Percentiles rank a stretch among this genome's conserved stretches.
These are phyloP conservation scores for Spea bombifrons DNA, from an alignment of 2,113 vertebrate species.

Conservation along the genomic window DNA sequence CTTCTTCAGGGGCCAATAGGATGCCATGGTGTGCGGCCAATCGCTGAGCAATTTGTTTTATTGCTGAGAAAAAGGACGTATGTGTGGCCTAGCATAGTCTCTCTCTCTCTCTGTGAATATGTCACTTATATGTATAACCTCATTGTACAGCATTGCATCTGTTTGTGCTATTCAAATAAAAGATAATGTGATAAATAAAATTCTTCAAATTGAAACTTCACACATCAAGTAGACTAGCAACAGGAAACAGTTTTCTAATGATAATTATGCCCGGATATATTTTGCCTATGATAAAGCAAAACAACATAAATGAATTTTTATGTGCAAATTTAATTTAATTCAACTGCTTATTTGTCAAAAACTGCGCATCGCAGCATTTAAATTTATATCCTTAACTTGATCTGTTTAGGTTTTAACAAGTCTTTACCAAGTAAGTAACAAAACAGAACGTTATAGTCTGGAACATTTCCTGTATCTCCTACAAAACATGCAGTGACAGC, in stretches of 20 bases:
- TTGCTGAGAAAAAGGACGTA: no score
- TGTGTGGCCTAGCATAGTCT: no score
- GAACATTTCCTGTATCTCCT: conserved; percentile 65
- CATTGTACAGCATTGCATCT: no score
- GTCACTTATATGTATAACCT: no score
- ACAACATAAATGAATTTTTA: background rate
- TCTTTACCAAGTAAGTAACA: conserved; percentile 67
- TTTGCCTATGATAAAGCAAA: background rate
- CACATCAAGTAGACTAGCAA: background rate
- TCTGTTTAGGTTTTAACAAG: conserved; percentile 45
- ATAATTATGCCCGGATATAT: background rate
- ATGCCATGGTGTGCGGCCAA: no score
- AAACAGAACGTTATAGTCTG: conserved; percentile 67
- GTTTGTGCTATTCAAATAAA: no score
- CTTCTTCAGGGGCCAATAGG: no score
- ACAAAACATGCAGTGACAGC: conserved; percentile 59
- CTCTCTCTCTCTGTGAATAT: no score
- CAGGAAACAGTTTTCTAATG: background rate
- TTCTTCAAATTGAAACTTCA: no score
- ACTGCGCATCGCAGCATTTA: background rate
- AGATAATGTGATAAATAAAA: no score
- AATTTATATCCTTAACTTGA: background rate
- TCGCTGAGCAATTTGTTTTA: no score
- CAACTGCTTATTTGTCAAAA: background rate
- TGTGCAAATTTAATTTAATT: background rate